These are phyloP conservation scores for Aphelenchoides fujianensis DNA, from an alignment of 1,140 invertebrate genomes.

Conservation along the genomic window DNA sequence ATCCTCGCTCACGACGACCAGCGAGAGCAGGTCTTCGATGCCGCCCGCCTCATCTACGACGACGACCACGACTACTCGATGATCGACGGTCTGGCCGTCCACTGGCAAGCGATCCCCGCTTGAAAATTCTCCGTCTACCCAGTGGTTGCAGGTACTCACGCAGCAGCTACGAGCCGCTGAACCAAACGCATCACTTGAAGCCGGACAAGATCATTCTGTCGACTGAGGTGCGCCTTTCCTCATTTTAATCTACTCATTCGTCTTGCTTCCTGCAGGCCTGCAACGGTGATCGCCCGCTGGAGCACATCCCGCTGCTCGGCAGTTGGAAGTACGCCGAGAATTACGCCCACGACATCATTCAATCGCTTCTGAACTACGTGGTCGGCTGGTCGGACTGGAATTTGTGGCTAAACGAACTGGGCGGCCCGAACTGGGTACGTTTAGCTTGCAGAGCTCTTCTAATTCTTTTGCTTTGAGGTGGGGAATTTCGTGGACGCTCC, in stretches of 20 bases:
- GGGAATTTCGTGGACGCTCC: constrained; percentile 76
- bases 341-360: constrained; percentile 35
- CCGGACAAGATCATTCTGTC: constrained; percentile 40
- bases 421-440: constrained; percentile 72
- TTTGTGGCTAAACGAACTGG: constrained; percentile 72
- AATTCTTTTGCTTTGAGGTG: constrained; percentile 35
- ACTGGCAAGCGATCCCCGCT: too few species aligned
- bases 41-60: constrained; percentile 14
- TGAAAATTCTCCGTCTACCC: too few species aligned
- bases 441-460: not conserved
- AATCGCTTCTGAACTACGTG: constrained; percentile 62
- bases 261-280: too few species aligned
- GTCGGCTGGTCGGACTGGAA: constrained; percentile 81
- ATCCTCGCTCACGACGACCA: constrained; percentile 35
- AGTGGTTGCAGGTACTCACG: too few species aligned
- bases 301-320: constrained; percentile 24
- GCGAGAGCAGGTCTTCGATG: constrained; percentile 18
- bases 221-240: too few species aligned
- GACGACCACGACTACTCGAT: not conserved
- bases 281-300: constrained; percentile 3
- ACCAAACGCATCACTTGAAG: constrained; percentile 17
- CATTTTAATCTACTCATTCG: too few species aligned
- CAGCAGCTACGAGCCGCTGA: constrained; percentile 22
- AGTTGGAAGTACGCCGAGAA: constrained; percentile 30
- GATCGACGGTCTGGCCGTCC: constrained; percentile 17